A percentile compares a stretch with the other conserved stretches of the same genome.
phyloP scores from a whole-genome alignment of 2,888 invertebrate genomes.

The Oxystoma pomonae region DNA sequence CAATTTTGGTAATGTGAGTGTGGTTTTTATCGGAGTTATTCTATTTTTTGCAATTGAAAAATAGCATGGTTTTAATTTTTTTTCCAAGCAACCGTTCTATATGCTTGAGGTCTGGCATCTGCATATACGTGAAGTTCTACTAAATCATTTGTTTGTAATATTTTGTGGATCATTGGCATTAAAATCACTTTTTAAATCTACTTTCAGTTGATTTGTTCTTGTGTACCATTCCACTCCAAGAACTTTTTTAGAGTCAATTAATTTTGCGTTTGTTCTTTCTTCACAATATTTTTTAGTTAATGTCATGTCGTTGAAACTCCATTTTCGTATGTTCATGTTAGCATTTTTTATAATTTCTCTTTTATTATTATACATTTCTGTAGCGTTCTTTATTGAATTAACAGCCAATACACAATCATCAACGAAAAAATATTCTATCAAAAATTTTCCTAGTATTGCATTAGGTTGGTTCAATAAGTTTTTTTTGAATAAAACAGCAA shows the following conservation, averaged over 20 bases:
- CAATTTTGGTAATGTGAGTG: conserved; percentile 4
- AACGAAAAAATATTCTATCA: background rate
- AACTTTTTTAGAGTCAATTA: background rate
- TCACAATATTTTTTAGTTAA: background rate
- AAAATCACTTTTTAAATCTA: background rate
- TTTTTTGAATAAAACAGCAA: background rate
- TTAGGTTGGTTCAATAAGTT: background rate
- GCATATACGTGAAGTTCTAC: conserved; percentile 7
- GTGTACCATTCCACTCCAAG: background rate
- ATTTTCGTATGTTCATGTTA: background rate
- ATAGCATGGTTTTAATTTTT: conserved; percentile 31
- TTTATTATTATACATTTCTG: background rate
- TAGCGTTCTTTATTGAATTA: background rate
- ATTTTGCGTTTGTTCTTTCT: background rate
- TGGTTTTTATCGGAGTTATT: background rate
- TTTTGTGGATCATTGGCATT: background rate
- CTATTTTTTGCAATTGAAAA: conserved; percentile 1
- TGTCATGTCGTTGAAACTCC: background rate
- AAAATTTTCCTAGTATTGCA: background rate
- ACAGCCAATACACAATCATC: background rate
- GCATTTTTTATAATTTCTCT: background rate
- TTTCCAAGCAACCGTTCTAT: conserved; percentile 14
- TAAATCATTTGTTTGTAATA: background rate
- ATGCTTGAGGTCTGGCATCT: conserved; percentile 11
- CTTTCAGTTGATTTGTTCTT: background rate